These are phyloP conservation scores for Sparus aurata DNA, from an alignment of 2,797 vertebrate genomes.

Conservation along the genomic window DNA sequence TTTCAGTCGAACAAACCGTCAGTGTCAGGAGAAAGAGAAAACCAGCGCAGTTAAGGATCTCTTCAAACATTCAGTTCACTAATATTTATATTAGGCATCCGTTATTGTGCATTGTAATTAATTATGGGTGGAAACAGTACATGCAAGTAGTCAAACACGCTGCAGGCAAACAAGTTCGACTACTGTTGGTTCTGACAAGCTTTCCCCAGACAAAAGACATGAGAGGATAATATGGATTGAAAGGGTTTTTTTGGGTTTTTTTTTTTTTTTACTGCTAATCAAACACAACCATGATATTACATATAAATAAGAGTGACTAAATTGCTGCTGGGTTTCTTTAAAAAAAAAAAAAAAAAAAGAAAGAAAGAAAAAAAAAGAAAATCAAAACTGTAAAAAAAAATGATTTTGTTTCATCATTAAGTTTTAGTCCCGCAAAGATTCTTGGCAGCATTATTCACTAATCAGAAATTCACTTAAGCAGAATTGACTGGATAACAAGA, in stretches of 20 bases:
- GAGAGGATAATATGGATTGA: constrained; percentile 63
- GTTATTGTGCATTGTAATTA: constrained; percentile 63
- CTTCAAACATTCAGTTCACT: constrained; percentile 60
- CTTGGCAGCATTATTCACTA: constrained; percentile 80
- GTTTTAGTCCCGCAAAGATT: constrained; percentile 77
- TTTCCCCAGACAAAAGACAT: constrained; percentile 68
- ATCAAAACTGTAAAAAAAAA: constrained; percentile 54
- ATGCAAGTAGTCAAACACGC: constrained; percentile 63
- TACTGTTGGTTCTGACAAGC: constrained; percentile 67
- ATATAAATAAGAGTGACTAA: constrained; percentile 57
- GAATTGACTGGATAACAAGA: constrained; percentile 90
- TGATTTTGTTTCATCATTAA: constrained; percentile 78
- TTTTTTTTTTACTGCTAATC: constrained; percentile 48
- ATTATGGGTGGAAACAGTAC: constrained; percentile 67
- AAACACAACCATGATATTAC: constrained; percentile 62
- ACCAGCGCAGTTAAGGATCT: constrained; percentile 42
- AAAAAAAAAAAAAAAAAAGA: constrained; percentile 2
- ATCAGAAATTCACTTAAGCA: constrained; percentile 89
- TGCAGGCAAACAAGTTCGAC: constrained; percentile 74
- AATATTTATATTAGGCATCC: constrained; percentile 66
- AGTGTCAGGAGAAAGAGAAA: constrained; percentile 52
- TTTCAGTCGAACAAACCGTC: constrained; percentile 69
- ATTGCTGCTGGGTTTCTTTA: constrained; percentile 58
- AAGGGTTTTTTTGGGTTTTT: constrained; percentile 66
- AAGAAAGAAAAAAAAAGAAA: background rate